Percentiles rank a stretch among this genome's conserved stretches.
phyloP scores from a whole-genome alignment of 2,113 vertebrate species.

The Chinchilla lanigera region DNA sequence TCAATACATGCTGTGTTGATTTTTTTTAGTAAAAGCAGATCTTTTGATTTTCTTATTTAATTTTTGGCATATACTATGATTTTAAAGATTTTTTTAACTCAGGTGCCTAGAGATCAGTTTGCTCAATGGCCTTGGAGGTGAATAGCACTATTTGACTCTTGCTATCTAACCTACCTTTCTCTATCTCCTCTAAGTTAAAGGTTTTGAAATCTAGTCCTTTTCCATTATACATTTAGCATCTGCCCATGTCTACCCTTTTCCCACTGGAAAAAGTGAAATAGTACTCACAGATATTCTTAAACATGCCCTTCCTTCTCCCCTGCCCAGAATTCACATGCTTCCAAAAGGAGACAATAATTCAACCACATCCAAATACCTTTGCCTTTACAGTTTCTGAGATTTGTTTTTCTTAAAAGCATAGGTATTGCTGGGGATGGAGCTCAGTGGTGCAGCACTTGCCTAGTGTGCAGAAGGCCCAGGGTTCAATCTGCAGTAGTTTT shows the following conservation, averaged over 20 bases:
- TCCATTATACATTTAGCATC: background rate
- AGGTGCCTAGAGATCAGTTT: background rate
- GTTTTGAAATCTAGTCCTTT: background rate
- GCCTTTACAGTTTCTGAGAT: background rate
- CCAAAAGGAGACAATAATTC: background rate
- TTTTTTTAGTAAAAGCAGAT: background rate
- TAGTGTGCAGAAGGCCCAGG: background rate
- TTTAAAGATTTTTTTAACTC: background rate
- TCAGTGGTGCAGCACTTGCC: background rate
- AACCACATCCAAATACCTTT: background rate
- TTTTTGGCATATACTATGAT: background rate
- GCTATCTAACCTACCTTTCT: background rate
- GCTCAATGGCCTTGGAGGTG: background rate
- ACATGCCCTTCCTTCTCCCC: background rate
- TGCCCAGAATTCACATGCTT: background rate
- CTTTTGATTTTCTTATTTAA: constrained; percentile 33
- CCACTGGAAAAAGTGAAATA: background rate
- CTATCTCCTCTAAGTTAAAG: background rate
- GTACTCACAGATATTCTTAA: background rate
- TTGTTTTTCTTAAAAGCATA: constrained; percentile 14
- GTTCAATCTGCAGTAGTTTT: background rate
- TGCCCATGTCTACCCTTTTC: background rate
- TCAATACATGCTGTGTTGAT: background rate
- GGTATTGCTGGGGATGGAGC: background rate
- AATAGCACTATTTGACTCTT: background rate